These are phyloP conservation scores for Ispidina picta DNA, from an alignment of 2,797 vertebrate genomes.

Conservation along the genomic window DNA sequence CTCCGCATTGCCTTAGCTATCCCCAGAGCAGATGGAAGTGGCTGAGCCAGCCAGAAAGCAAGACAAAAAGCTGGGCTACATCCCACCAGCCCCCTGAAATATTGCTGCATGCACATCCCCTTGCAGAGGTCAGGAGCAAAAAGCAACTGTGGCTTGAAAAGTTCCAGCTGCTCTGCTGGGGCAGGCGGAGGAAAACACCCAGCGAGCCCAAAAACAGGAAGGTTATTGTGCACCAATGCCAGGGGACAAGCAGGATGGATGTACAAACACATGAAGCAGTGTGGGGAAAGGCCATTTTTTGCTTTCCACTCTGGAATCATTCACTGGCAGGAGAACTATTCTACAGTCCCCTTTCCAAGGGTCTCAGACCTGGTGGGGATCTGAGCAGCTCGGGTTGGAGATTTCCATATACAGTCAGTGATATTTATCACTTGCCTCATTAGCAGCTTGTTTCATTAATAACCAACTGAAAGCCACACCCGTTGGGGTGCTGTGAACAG, in stretches of 20 bases:
- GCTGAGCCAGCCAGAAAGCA: neutral
- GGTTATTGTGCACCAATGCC: rapidly evolving
- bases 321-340: neutral
- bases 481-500: rapidly evolving
- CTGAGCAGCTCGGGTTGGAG: neutral
- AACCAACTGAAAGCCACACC: neutral
- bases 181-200: neutral
- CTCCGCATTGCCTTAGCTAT: neutral
- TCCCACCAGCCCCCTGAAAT: neutral
- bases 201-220: rapidly evolving
- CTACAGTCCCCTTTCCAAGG: neutral
- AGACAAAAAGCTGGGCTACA: neutral
- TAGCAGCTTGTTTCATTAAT: neutral
- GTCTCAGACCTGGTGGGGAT: neutral
- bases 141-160: neutral
- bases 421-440: rapidly evolving
- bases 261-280: rapidly evolving
- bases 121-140: neutral
- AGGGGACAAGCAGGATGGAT: rapidly evolving
- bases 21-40: neutral
- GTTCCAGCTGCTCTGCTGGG: slow-evolving; percentile 24
- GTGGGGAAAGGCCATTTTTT: neutral
- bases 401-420: neutral
- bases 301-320: neutral
- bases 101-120: neutral